Evolutionary conservation across 2,888 invertebrate species (phyloP).

Genomic region (Mechanitis messenoides): DNA sequence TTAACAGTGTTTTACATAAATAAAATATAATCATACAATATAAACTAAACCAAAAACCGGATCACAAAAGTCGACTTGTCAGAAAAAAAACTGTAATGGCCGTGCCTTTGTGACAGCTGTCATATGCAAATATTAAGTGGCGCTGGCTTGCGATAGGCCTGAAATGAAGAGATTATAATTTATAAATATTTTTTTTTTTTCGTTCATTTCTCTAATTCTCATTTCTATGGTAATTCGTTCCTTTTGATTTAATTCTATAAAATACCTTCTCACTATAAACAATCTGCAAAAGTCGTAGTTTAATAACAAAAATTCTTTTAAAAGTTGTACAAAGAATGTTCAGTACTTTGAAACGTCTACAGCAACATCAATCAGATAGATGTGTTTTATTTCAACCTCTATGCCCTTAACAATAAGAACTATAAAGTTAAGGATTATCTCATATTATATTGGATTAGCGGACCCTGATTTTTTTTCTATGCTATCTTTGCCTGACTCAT

Average conservation of each 20-base stretch:
- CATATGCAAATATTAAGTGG: slow-evolving; percentile 25
- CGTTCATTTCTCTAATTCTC: no score
- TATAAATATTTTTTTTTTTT: background rate
- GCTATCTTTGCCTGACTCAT: background rate
- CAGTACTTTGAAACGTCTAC: slow-evolving; percentile 8
- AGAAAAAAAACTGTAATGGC: slow-evolving; percentile 19
- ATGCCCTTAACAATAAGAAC: slow-evolving; percentile 10
- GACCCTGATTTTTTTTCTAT: background rate
- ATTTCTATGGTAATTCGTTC: background rate
- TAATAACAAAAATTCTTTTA: slow-evolving; percentile 7
- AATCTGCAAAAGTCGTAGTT: background rate
- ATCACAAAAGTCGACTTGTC: slow-evolving; percentile 5
- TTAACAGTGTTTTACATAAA: no score
- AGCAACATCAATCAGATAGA: slow-evolving; percentile 13
- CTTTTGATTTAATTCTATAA: background rate
- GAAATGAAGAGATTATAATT: background rate
- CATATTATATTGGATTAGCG: slow-evolving; percentile 9
- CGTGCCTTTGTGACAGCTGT: slow-evolving; percentile 29
- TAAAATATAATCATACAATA: no score
- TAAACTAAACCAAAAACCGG: slow-evolving; percentile 4
- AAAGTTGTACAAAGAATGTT: slow-evolving; percentile 8
- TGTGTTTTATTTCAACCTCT: slow-evolving; percentile 14
- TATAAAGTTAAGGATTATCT: slow-evolving; percentile 9
- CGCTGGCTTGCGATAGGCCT: slow-evolving; percentile 4
- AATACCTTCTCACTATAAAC: background rate